These are phyloP conservation scores for Butastur rufipennis DNA, from an alignment of 2,113 vertebrate genomes.

Conservation along the genomic window DNA sequence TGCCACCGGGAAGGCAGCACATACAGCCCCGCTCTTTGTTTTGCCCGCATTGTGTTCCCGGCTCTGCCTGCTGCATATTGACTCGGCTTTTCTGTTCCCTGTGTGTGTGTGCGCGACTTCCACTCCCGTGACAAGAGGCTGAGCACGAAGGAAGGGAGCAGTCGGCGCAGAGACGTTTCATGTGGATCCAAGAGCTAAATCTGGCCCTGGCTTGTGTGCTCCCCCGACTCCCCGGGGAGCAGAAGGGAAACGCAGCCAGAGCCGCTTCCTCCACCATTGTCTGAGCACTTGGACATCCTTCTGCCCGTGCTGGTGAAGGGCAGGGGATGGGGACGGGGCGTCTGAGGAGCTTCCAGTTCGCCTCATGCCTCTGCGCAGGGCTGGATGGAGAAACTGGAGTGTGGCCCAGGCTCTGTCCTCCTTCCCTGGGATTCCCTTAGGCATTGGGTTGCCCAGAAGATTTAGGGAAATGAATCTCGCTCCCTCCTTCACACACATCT, in stretches of 20 bases:
- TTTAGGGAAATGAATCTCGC: neutral
- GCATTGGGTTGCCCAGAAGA: neutral
- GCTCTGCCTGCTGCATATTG: neutral
- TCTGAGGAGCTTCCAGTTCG: neutral
- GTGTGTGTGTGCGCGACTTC: neutral
- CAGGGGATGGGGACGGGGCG: neutral
- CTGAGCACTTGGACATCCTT: neutral
- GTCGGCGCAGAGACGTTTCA: neutral
- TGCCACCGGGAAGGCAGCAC: neutral
- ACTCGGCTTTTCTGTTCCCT: slow-evolving; percentile 1
- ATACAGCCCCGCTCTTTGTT: neutral
- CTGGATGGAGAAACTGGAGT: neutral
- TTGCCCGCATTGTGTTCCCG: neutral
- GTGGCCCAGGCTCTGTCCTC: neutral
- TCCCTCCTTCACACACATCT: slow-evolving; percentile 7
- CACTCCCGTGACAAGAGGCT: neutral
- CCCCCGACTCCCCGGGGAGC: neutral
- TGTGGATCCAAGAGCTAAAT: slow-evolving; percentile 58
- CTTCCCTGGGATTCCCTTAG: neutral
- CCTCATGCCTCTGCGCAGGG: neutral
- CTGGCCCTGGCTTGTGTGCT: neutral
- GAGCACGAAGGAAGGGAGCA: neutral
- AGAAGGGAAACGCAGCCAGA: neutral
- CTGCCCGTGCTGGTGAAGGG: neutral
- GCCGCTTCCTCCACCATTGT: slow-evolving; percentile 22